Percentiles rank a stretch among this genome's conserved stretches.
These are phyloP conservation scores for Cosmorhoe ocellata DNA, from an alignment of 2,888 invertebrate genomes.

Conservation along the genomic window DNA sequence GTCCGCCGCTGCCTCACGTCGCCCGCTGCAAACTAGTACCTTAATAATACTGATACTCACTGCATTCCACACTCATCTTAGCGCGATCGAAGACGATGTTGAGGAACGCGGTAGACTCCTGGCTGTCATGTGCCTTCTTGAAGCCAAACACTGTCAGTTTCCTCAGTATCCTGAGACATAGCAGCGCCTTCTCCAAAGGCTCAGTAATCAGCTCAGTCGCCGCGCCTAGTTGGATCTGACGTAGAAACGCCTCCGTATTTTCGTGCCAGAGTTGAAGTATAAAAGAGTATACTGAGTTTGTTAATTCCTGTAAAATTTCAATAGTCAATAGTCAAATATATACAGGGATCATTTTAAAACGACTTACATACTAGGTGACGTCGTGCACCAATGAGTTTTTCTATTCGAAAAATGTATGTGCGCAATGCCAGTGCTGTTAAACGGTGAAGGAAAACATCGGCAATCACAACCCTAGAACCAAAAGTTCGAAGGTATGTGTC, in stretches of 20 bases:
- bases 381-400: no score
- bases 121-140: conserved; percentile 88
- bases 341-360: no score
- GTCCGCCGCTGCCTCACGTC: no score
- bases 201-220: conserved; percentile 84
- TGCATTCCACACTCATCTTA: conserved; percentile 90
- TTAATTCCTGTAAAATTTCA: conserved; percentile 87
- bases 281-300: conserved; percentile 87
- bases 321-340: no score
- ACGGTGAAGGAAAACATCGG: no score
- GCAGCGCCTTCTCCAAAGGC: conserved; percentile 89
- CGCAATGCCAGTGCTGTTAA: no score
- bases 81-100: conserved; percentile 90
- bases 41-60: conserved; percentile 83
- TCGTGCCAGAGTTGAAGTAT: conserved; percentile 91
- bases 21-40: no score
- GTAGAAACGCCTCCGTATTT: conserved; percentile 86
- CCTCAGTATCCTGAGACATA: conserved; percentile 91
- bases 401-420: no score
- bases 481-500: no score
- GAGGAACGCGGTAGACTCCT: conserved; percentile 89
- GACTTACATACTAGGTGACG: no score
- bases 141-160: conserved; percentile 93
- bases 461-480: no score
- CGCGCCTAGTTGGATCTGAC: conserved; percentile 83